Evolutionary conservation across 2,888 invertebrate genomes (phyloP).

Genomic region (Macaria notata): DNA sequence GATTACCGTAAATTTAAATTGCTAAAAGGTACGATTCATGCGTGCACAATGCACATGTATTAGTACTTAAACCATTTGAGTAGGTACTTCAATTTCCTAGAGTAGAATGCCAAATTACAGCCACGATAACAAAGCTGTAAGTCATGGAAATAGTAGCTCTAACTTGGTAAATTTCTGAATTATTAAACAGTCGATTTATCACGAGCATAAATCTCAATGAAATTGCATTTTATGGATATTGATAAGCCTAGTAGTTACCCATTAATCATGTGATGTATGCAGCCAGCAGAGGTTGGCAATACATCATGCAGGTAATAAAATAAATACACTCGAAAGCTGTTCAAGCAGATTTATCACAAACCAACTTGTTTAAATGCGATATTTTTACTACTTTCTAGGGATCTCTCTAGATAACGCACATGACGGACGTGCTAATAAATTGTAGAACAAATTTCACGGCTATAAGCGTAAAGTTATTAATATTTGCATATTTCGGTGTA

Average conservation of each 20-base stretch:
- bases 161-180: conserved; percentile 31
- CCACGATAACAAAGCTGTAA: background rate
- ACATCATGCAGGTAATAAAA: conserved; percentile 24
- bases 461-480: too few relatives aligned
- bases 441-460: too few relatives aligned
- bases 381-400: background rate
- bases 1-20: too few relatives aligned
- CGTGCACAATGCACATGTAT: too few relatives aligned
- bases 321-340: conserved; percentile 14
- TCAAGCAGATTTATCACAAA: conserved; percentile 11
- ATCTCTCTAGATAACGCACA: background rate
- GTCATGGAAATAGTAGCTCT: conserved; percentile 12
- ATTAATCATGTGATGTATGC: conserved; percentile 32
- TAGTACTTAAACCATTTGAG: too few relatives aligned
- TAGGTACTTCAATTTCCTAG: too few relatives aligned
- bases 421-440: too few relatives aligned
- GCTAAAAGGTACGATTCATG: too few relatives aligned
- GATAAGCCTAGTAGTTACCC: conserved; percentile 34
- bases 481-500: too few relatives aligned
- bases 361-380: conserved; percentile 3
- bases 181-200: conserved; percentile 33
- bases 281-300: conserved; percentile 20
- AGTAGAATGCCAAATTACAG: too few relatives aligned
- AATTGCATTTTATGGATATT: conserved; percentile 37
- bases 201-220: conserved; percentile 35